Evolutionary conservation across 2,797 vertebrate species (phyloP).

Genomic region (Leontopithecus rosalia): DNA sequence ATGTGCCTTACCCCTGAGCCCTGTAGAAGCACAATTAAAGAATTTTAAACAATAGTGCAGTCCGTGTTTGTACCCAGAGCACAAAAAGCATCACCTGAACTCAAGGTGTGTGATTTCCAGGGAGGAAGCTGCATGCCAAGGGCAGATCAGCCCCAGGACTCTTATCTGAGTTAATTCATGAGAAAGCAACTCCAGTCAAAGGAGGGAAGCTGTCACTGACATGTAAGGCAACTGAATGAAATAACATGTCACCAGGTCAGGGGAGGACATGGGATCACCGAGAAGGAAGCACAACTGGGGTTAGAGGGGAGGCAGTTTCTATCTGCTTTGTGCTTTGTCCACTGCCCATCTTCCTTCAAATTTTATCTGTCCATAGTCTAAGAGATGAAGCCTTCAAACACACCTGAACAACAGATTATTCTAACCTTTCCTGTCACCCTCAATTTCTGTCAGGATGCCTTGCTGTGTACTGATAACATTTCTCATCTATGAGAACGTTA

Average conservation of each 20-base stretch:
- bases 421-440: neutral
- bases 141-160: neutral
- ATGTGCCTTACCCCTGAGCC: neutral
- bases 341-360: neutral
- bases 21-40: neutral
- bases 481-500: neutral
- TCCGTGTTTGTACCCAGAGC: neutral
- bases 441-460: neutral
- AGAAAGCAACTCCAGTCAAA: neutral
- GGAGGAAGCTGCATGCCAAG: neutral
- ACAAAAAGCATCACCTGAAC: neutral
- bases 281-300: neutral
- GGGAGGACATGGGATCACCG: neutral
- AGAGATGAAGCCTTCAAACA: neutral
- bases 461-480: neutral
- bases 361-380: neutral
- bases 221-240: neutral
- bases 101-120: neutral
- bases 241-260: neutral
- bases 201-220: neutral
- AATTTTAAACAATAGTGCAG: neutral
- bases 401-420: no score
- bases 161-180: neutral
- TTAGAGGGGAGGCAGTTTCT: neutral
- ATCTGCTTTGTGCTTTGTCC: neutral